Base-by-base conservation (phyloP, 2,797 vertebrate genomes). In the Gymnothorax javanicus region DNA sequence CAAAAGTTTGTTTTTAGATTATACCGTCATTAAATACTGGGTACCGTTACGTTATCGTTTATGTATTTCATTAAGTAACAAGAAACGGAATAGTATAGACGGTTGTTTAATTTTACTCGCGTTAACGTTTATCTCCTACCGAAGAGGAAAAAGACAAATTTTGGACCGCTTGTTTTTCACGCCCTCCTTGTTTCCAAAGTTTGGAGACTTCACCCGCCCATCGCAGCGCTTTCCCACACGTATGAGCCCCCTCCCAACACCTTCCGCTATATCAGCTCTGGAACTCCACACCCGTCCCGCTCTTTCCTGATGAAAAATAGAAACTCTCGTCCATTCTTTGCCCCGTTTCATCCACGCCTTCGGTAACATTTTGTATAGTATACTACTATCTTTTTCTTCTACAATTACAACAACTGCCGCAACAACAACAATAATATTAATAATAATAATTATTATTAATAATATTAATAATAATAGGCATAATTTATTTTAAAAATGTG, bases 181-280 rank as follows among this genome's bases (percentile, higher is more conserved):
- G 62, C 86, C 77, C 85, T 82, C 81, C 52, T 82, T 71, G 27
- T 87, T 87, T 88, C 84, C 82, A 85, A 77, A 81, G 58, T 87
- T 27, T 90, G 87, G 75, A 82, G 54, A 27, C 54, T 87, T 17
- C 17, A 87, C 56, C 81, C 62, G 77, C 77, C 85, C 43, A 50
- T 50, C 2, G 33, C 73, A 50, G 73, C 73, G 15, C 73, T 57
- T 60, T 57, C 93, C 93, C 95, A 94, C 93, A 92, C 94, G 95
- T 15, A 56, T 27, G 33, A 59, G 87, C 86, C 89, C 90, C 90
- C 91, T 91, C 94, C 91, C 92, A 93, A 91, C 91, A 90, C 85
- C 87, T 85, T 82, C 67, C 83, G 60, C 90, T 91, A 88, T 92
- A 93, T 91, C 92, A 92, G 89, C 89, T 93, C 91, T 92, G 69